phyloP scores from a whole-genome alignment of 1,140 invertebrate species.

The Oedothorax gibbosus region DNA sequence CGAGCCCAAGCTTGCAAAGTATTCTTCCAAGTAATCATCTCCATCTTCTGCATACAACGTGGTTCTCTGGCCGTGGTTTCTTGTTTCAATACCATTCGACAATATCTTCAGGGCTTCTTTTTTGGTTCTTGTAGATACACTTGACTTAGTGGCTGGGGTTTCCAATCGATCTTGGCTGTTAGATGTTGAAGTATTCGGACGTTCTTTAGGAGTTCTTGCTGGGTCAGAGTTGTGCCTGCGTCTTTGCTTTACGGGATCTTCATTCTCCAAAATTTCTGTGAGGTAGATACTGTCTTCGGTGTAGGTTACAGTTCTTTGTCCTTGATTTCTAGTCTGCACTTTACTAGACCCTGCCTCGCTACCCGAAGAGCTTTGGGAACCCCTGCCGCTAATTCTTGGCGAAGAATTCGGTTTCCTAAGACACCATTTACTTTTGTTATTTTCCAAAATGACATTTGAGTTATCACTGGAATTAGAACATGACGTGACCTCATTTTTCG shows the following conservation, averaged over 20 bases:
- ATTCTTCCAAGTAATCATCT: conserved; percentile 63
- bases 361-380: neutral
- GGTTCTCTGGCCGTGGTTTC: conserved; percentile 67
- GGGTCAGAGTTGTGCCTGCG: neutral
- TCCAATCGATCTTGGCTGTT: neutral
- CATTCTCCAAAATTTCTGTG: conserved; percentile 37
- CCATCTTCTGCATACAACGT: conserved; percentile 67
- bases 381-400: conserved; percentile 7
- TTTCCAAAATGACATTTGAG: neutral
- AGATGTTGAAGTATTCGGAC: neutral
- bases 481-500: too few species aligned
- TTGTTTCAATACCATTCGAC: conserved; percentile 62
- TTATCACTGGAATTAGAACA: neutral
- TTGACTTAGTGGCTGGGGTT: neutral
- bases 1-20: conserved; percentile 68
- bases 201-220: neutral
- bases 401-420: conserved; percentile 4
- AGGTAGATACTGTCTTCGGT: conserved; percentile 63
- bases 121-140: neutral
- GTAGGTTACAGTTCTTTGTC: conserved; percentile 67
- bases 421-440: conserved; percentile 35
- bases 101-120: conserved; percentile 15
- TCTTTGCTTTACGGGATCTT: conserved; percentile 15
- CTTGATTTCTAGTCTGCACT: conserved; percentile 66
- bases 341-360: conserved; percentile 13